Evolutionary conservation across 1,140 invertebrate species (phyloP), one percentile per base, ranked within the genome.

Genomic region (Ptiloglossa arizonensis): DNA sequence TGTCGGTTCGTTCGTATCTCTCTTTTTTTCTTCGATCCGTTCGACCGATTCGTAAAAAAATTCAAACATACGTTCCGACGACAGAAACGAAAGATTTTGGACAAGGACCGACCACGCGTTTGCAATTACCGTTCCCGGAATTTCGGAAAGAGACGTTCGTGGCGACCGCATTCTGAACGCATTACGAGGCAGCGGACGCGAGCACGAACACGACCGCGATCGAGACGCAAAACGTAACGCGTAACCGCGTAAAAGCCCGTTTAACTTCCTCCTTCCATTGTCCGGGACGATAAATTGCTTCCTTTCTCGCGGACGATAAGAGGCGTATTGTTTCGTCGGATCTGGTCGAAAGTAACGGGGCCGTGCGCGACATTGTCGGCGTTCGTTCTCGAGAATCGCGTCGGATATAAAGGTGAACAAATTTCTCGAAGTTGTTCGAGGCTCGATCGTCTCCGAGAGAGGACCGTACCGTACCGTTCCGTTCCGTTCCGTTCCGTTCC

Each of bases 181-280:
- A 46, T 38, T 17, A 57, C 57, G 29, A 62, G 29, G 22, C 41
- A 17, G 15, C 13, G 29, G 32, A 52, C 32, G 57, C 38, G 11
- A 35, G n/a, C n/a, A n/a, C n/a, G n/a, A n/a, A n/a, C n/a, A n/a
- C n/a, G n/a, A n/a, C n/a, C n/a, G n/a, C n/a, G n/a, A n/a, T n/a
- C n/a, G n/a, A n/a, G 19, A 35, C 27, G 63, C 29, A 27, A 75
- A 67, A 75, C 32, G 29, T 57, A 57, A 67, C 72, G 38, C 48
- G 5, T 41, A 63, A 35, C 54, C 32, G 44, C 68, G 17, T 79
- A 63, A 50, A 64, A 73, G 62, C 48, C 24, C 29, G 52, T 59
- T 72, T 44, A 41, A 63, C 50, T 75, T 80, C 78, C 78, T 80
- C 64, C 29, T 80, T 64, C 69, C 56, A 80, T 80, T 80, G 78